Conservation (phyloP, 2,113 vertebrate species). For the Girardinichthys multiradiatus region DNA sequence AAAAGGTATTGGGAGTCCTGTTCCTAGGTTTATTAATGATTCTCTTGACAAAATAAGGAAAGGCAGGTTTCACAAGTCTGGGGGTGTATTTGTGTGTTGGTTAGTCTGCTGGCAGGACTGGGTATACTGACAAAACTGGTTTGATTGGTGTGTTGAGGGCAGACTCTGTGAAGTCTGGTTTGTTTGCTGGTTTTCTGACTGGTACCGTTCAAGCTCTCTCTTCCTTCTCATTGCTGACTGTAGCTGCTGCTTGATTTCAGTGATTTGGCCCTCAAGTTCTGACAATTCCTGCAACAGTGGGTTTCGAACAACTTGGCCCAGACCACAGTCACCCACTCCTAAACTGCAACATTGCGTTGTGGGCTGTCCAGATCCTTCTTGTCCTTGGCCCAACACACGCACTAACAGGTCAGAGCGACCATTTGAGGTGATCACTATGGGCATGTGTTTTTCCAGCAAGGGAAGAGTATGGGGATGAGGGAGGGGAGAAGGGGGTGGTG, state of each 20-base stretch:
- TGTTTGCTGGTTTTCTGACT: slow-evolving; percentile 81
- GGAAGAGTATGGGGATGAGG: slow-evolving; percentile 71
- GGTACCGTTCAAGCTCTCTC: slow-evolving; percentile 91
- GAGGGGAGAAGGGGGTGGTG: slow-evolving; percentile 69
- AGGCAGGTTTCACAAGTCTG: slow-evolving; percentile 55
- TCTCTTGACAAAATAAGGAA: slow-evolving; percentile 21
- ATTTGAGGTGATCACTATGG: slow-evolving; percentile 83
- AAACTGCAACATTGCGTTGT: slow-evolving; percentile 45
- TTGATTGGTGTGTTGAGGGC: slow-evolving; percentile 73
- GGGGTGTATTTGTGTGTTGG: slow-evolving; percentile 67
- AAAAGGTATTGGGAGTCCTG: slow-evolving; percentile 23
- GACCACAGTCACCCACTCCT: slow-evolving; percentile 38
- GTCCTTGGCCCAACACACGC: slow-evolving; percentile 35
- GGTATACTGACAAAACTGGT: slow-evolving; percentile 78
- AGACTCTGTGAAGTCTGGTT: slow-evolving; percentile 64
- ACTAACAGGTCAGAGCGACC: slow-evolving; percentile 88
- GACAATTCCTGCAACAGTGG: slow-evolving; percentile 89
- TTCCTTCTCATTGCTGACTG: slow-evolving; percentile 93
- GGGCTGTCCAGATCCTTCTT: slow-evolving; percentile 37
- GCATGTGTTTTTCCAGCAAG: slow-evolving; percentile 80
- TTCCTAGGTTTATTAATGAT: slow-evolving; percentile 22
- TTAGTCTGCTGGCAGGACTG: slow-evolving; percentile 67
- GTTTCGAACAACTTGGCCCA: slow-evolving; percentile 64
- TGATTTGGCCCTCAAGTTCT: slow-evolving; percentile 93
- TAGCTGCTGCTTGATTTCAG: slow-evolving; percentile 92